Base-by-base conservation (phyloP, 2,797 vertebrate species). In the Glyptemys insculpta region DNA sequence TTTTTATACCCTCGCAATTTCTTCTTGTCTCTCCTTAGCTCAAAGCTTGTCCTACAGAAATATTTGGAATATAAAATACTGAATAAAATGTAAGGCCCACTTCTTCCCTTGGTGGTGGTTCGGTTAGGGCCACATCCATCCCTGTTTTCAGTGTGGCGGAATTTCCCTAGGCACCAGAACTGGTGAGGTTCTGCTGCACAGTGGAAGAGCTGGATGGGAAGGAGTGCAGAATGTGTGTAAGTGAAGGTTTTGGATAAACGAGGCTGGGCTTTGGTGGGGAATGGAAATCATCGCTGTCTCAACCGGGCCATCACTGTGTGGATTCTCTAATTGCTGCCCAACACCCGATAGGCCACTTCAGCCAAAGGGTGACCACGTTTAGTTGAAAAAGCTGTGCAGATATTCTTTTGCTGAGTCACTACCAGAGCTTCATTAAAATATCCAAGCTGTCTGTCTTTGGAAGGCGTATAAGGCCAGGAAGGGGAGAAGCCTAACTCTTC, bases 1-100 rank as follows among this genome's bases (percentile, higher is more conserved):
- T 96, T 95, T 97, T 95, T 89, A 47, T 16, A 12, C 8, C 93
- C 94, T 72, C 96, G 80, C 76, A 89, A 92, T 95, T 95, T 81
- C 83, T 90, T 82, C 94, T 86, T 86, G 53, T 31, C 11, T 81
- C 68, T 29, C 8, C 37, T 85, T 83, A 34, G 1, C 10, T n/a
- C 92, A 95, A 81, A 85, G 88, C 94, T 96, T 93, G 68, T 78
- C 88, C 94, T 94, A 72, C 47, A 12, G 37, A 76, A 85, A 47
- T 18, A 47, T 9, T 74, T 29, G 29, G 49, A 82, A 47, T 44
- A 81, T 88, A 93, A 93, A 54, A 15, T 6, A 9, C 9, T 4
- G 54, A 9, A 14, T 76, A 65, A 81, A 89, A 83, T 4, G 57
- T 25, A 53, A 72, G 6, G 49, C 31, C 89, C 79, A 6, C 14